phyloP scores from a whole-genome alignment of 2,797 vertebrate genomes.

The Microchirus variegatus region DNA sequence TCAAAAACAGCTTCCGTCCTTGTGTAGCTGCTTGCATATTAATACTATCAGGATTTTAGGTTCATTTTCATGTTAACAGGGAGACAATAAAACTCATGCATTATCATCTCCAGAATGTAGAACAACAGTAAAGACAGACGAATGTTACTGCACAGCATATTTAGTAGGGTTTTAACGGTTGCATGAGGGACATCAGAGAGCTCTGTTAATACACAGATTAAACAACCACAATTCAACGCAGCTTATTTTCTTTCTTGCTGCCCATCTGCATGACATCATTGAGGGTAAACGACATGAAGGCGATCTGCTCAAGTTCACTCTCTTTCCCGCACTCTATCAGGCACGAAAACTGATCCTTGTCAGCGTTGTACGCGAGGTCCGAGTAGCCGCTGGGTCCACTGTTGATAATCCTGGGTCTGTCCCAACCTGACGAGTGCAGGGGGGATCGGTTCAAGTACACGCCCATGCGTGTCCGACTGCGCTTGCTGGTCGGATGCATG shows the following conservation, averaged over 20 bases:
- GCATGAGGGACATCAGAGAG: slow-evolving; percentile 35
- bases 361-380: slow-evolving; percentile 84
- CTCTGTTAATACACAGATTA: slow-evolving; percentile 34
- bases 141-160: slow-evolving; percentile 65
- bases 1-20: slow-evolving; percentile 41
- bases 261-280: slow-evolving; percentile 75
- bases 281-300: slow-evolving; percentile 76
- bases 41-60: slow-evolving; percentile 46
- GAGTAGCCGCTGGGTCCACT: slow-evolving; percentile 90
- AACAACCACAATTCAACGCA: slow-evolving; percentile 39
- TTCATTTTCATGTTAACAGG: slow-evolving; percentile 56
- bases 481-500: slow-evolving; percentile 86
- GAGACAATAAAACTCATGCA: slow-evolving; percentile 63
- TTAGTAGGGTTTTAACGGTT: slow-evolving; percentile 33
- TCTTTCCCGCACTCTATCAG: slow-evolving; percentile 87
- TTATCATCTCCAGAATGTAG: slow-evolving; percentile 60
- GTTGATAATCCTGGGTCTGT: slow-evolving; percentile 83
- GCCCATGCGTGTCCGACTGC: slow-evolving; percentile 82
- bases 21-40: slow-evolving; percentile 55
- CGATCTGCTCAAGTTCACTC: slow-evolving; percentile 85
- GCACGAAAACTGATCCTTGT: slow-evolving; percentile 83
- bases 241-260: slow-evolving; percentile 64
- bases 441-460: slow-evolving; percentile 88
- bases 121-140: slow-evolving; percentile 65
- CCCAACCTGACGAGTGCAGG: slow-evolving; percentile 77